A percentile compares a stretch with the other conserved stretches of the same genome.
Evolutionary conservation across 2,797 vertebrate species (phyloP).

Genomic region (Chelidonichthys spinosus): DNA sequence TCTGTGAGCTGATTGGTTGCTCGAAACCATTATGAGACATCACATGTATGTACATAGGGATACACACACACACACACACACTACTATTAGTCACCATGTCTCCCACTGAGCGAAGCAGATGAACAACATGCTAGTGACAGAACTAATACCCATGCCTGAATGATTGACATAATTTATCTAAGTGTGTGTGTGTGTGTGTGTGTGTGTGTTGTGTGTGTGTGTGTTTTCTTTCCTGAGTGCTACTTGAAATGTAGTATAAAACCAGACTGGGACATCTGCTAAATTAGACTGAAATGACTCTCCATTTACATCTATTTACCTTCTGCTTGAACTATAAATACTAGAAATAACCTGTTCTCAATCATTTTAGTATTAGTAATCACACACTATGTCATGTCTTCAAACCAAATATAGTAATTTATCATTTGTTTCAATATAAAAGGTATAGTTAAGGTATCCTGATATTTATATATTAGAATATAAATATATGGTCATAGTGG

Average conservation of each 20-base stretch:
- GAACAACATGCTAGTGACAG: conserved; percentile 60
- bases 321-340: conserved; percentile 6
- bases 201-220: conserved; percentile 14
- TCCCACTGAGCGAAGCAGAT: conserved; percentile 52
- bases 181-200: conserved; percentile 10
- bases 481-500: neutral
- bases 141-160: conserved; percentile 51
- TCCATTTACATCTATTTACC: neutral
- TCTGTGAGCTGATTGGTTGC: conserved; percentile 20
- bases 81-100: conserved; percentile 53
- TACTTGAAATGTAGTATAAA: conserved; percentile 5
- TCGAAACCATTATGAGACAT: conserved; percentile 33
- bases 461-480: too few relatives aligned
- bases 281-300: conserved; percentile 2
- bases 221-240: neutral
- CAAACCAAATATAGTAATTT: neutral
- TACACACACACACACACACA: conserved; percentile 19
- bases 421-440: neutral
- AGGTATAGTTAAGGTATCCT: neutral
- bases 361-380: neutral
- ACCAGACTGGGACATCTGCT: neutral
- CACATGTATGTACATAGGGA: conserved; percentile 1
- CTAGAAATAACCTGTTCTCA: neutral
- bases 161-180: conserved; percentile 20
- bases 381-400: neutral